Base-by-base conservation (phyloP, 2,888 invertebrate species). In the Nowickia ferox region DNA sequence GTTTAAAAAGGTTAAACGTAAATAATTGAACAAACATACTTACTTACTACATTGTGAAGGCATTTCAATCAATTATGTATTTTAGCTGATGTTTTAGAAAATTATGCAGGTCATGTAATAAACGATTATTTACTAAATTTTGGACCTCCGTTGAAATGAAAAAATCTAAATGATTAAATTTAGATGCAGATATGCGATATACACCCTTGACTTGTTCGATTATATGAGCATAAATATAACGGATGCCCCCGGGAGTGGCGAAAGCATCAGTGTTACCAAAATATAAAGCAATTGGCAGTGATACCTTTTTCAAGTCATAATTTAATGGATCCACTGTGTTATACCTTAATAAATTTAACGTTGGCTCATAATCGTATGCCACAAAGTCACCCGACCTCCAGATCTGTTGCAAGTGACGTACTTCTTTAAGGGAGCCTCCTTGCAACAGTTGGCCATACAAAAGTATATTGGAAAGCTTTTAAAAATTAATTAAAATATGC, bases 131-230 rank as follows among this genome's bases (percentile, higher is more conserved):
- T 13, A 92, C 88, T 82, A 91, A 79, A 4, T 79, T 87, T 30
- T 89, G 89, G 1, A 90, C 84, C n/a, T 90, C 87, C 11, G 75
- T 44, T 0, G 91, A 87, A 46, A 90, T 78, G 3, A 92, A 68
- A 44, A 92, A 92, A 75, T 92, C 92, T 11, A 91, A 89, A 75
- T 92, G 92, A 85, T 90, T 91, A 74, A 92, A 92, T 78, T 89
- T 89, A 0, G 22, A 44, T 0, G 91, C 87, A 0, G 84, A 81
- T 63, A 91, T 89, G 17, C 89, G 89, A 75, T 90, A 87, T 1
- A 92, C 90, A 13, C 91, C 89, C 0, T 88, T 82, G 11, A 90
- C 89, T 0, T 87, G 76, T 2, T 57, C 66, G 40, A 91, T 9
- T 87, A 92, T 88, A 22, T 76, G 87, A 11, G 91, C 88, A 75